A percentile compares a stretch with the other conserved stretches of the same genome.
Conservation (phyloP, 2,113 vertebrate genomes). For the Grantiella picta region DNA sequence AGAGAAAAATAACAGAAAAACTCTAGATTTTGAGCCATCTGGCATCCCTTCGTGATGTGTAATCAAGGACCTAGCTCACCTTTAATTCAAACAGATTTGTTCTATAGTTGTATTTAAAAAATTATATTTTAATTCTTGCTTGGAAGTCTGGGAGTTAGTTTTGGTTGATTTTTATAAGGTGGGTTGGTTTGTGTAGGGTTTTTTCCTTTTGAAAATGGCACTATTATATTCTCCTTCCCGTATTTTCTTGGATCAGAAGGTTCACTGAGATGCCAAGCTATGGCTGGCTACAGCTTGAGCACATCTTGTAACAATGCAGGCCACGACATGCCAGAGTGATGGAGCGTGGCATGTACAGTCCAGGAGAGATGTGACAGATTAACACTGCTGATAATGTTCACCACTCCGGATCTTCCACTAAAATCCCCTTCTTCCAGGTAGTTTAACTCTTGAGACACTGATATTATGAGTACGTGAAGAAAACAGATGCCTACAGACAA, state of each 20-base stretch:
- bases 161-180: neutral
- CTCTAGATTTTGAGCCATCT: neutral
- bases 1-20: neutral
- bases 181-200: neutral
- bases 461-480: neutral
- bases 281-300: slow-evolving; percentile 35
- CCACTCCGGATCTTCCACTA: neutral
- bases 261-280: slow-evolving; percentile 45
- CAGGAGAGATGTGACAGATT: slow-evolving; percentile 53
- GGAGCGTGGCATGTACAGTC: slow-evolving; percentile 27
- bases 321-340: slow-evolving; percentile 43
- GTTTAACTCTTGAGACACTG: slow-evolving; percentile 49
- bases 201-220: neutral
- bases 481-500: neutral
- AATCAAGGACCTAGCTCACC: neutral
- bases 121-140: neutral
- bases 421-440: slow-evolving; percentile 30
- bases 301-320: slow-evolving; percentile 58
- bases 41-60: neutral
- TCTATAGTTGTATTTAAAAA: neutral
- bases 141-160: neutral
- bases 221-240: slow-evolving; percentile 24
- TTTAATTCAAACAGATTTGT: neutral
- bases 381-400: slow-evolving; percentile 23
- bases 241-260: slow-evolving; percentile 50